Percentiles rank a stretch among this genome's conserved stretches.
phyloP scores from a whole-genome alignment of 53 echinoderm and acorn worm genomes.

The Mesocentrotus franciscanus region DNA sequence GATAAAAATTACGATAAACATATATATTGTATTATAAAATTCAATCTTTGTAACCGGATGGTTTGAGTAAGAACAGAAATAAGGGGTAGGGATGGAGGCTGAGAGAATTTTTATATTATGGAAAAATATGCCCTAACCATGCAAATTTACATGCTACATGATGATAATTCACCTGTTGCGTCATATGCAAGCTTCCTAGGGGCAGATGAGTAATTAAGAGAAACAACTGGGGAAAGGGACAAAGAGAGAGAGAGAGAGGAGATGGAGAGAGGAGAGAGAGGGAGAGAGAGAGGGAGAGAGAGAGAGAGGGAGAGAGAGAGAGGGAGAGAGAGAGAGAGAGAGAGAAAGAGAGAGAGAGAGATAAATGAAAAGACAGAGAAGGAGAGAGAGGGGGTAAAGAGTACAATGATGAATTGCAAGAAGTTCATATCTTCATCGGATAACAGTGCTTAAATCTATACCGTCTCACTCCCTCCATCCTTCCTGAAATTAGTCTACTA shows the following conservation, averaged over 20 bases:
- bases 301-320: background rate
- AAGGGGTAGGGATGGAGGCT: too few relatives aligned
- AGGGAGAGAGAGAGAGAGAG: background rate
- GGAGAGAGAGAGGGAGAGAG: background rate
- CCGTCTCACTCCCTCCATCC: too few relatives aligned
- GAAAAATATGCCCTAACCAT: too few relatives aligned
- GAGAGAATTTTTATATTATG: too few relatives aligned
- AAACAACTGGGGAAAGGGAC: background rate
- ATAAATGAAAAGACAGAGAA: background rate
- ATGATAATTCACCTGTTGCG: too few relatives aligned
- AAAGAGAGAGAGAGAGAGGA: background rate
- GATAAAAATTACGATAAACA: too few relatives aligned
- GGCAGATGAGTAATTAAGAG: background rate
- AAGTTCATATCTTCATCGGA: background rate
- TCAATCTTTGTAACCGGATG: too few relatives aligned
- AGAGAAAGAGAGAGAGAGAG: background rate
- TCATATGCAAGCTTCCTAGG: too few relatives aligned
- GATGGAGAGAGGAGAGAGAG: background rate
- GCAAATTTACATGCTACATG: too few relatives aligned
- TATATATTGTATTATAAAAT: too few relatives aligned
- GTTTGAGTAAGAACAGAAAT: too few relatives aligned
- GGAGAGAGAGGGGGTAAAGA: background rate
- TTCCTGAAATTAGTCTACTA: too few relatives aligned
- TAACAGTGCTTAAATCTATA: background rate
- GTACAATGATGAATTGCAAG: background rate